Base-by-base conservation (phyloP, 1,140 invertebrate genomes). In the Macrocentrus cingulum region DNA sequence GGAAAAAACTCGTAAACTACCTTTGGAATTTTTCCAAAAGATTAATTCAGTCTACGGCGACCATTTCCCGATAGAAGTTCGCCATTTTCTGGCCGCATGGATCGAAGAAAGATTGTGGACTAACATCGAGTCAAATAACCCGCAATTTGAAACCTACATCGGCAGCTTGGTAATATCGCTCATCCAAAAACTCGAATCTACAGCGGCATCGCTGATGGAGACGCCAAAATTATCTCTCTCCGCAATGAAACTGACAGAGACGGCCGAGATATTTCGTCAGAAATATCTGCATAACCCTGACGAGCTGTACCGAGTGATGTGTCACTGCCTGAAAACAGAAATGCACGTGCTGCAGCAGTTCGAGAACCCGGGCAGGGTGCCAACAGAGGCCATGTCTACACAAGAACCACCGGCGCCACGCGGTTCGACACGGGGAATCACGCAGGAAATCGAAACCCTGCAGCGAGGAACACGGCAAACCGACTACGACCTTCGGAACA, bases 31-130 rank as follows among this genome's bases (percentile, higher is more conserved):
- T 37, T 74, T 93, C 58, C 85, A 89, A 61, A 84, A 92, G 79
- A 87, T 95, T 4, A 84, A 87, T 19, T 82, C 84, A 1, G 84
- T 91, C 13, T 94, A 94, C 75, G 88, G 87, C 1, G 87, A 92
- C 41, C 85, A 91, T 66, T 95, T 96, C 74, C 92, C 93, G 0
- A 92, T 95, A 22, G 93, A 95, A 82, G 92, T 96, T 0, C 81
- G 94, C 2, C 91, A 93, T 69, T 91, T 90, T 68, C 79, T 95
- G 48, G 90, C 92, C 0, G 79, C 84, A 64, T 96, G 91, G 91
- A 91, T 96, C 46, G 94, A 96, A 76, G 88, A 89, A 54, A 88
- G 91, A 67, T 86, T 91, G 72, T 91, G 90, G 85, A 79, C 78
- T 23, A 84, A 87, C 19, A 72, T 88, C 51, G 91, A 93, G 74